A percentile compares a stretch with the other conserved stretches of the same genome.
These are phyloP conservation scores for Temnothorax unifasciatus DNA, from an alignment of 2,888 invertebrate species.

Conservation along the genomic window DNA sequence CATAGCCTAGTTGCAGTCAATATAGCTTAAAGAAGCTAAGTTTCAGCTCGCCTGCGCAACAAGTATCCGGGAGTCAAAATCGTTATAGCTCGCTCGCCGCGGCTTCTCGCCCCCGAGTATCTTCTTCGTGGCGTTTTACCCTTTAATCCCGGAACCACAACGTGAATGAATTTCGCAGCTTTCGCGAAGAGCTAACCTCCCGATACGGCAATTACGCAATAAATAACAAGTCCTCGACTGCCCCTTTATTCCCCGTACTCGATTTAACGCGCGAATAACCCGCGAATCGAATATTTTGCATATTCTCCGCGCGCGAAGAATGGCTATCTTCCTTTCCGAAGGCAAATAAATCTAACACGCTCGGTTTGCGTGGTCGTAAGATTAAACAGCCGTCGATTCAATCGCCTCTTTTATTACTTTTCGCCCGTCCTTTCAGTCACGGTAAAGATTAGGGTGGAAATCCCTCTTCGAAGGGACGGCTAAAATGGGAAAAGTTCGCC, in stretches of 20 bases:
- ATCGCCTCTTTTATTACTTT: constrained; percentile 16
- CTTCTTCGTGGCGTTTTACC: neutral
- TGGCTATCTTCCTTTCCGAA: neutral
- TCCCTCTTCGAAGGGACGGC: constrained; percentile 1
- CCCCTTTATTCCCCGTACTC: neutral
- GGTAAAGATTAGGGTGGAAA: constrained; percentile 29
- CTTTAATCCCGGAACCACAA: constrained; percentile 22
- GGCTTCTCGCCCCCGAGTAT: constrained; percentile 21
- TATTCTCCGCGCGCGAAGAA: neutral
- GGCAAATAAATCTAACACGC: neutral
- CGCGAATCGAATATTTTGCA: neutral
- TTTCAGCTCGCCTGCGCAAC: constrained; percentile 70
- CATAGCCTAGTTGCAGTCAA: constrained; percentile 21
- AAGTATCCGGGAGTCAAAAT: constrained; percentile 68
- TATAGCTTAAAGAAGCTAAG: constrained; percentile 39
- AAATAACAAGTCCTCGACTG: neutral
- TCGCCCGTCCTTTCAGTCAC: neutral
- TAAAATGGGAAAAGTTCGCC: constrained; percentile 30
- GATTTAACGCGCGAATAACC: neutral
- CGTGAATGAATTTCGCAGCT: constrained; percentile 35
- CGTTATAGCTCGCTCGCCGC: constrained; percentile 58
- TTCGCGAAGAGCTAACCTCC: neutral
- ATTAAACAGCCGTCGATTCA: constrained; percentile 10
- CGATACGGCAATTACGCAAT: neutral
- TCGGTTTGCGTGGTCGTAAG: neutral